Base-by-base conservation (phyloP, 2,113 vertebrate genomes). In the Ibidorhyncha struthersii region DNA sequence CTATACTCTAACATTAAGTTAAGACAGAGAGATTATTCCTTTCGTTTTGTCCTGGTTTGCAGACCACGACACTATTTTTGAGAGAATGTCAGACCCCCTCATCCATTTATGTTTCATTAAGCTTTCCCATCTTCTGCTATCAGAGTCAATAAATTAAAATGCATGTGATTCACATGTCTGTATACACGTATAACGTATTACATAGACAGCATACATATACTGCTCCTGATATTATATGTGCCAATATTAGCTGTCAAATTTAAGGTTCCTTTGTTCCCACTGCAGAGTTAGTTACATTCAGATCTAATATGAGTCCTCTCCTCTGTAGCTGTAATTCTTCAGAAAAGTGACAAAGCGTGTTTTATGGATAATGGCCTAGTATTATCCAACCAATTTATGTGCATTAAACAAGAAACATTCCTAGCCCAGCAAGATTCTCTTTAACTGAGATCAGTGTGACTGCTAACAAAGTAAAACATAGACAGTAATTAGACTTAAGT, bases 211-310 rank as follows among this genome's bases (percentile, higher is more conserved):
- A 91, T 45, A 78, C 43, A 76, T 69, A 53, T 71, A 82, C 56
- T 86, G 76, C 85, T 96, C 92, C 94, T 97, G 90, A 96, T 97
- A 90, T 16, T 83, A 90, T 63, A 96, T 79, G 89, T 97, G 81
- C 76, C 70, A 96, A 86, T 93, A 95, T 87, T 96, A 88, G 30
- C 47, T 96, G 66, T 97, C 90, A 96, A 89, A 95, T 86, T 91
- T 94, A 94, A 59, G 86, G 93, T 82, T 81, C n/a, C 12, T 90
- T 97, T 95, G 36, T 85, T 62, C 77, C 89, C 93, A 88, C 84
- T 96, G 97, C 82, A 94, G 85, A 93, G 82, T 95, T 97, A 96
- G 82, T 95, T 97, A 96, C 88, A 97, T 97, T 97, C 96, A 96
- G 87, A 67, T 95, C 93, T 85, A 96, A 78, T 40, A 88, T 49